Conservation (phyloP, 2,888 invertebrate genomes). For the Hedychridium roseum region DNA sequence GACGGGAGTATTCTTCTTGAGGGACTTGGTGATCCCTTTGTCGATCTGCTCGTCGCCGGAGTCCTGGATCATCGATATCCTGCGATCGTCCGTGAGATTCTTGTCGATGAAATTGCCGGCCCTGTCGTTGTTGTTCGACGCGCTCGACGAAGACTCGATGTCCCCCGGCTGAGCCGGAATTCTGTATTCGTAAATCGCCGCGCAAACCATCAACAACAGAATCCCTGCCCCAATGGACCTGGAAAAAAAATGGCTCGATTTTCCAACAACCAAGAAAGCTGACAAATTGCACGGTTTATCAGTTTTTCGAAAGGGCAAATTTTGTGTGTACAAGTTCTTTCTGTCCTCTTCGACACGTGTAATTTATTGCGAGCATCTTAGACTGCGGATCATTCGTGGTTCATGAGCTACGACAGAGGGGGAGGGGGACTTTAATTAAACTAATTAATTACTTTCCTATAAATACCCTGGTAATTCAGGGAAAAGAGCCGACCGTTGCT, state of each 20-base stretch:
- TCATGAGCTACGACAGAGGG: too few relatives aligned
- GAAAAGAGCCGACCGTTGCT: too few relatives aligned
- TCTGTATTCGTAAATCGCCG: constrained; percentile 74
- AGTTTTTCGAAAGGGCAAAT: neutral
- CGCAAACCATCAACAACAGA: constrained; percentile 68
- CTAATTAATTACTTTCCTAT: too few relatives aligned
- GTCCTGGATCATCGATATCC: constrained; percentile 56
- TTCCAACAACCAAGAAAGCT: neutral
- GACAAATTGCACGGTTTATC: neutral
- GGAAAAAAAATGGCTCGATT: constrained; percentile 35
- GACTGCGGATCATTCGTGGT: too few relatives aligned
- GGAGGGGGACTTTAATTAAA: too few relatives aligned
- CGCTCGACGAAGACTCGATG: constrained; percentile 59
- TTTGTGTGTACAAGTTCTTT: too few relatives aligned
- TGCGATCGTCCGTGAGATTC: constrained; percentile 46
- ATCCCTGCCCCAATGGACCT: constrained; percentile 67
- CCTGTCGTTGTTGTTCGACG: constrained; percentile 62
- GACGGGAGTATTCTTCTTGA: constrained; percentile 35
- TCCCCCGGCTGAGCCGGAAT: constrained; percentile 65
- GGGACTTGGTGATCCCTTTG: constrained; percentile 43
- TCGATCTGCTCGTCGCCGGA: constrained; percentile 63
- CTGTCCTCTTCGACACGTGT: too few relatives aligned
- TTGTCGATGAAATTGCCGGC: constrained; percentile 66
- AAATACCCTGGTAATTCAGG: too few relatives aligned
- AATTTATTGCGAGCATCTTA: too few relatives aligned